These are phyloP conservation scores for Lacanobia oleracea DNA, from an alignment of 2,888 invertebrate species.

Conservation along the genomic window DNA sequence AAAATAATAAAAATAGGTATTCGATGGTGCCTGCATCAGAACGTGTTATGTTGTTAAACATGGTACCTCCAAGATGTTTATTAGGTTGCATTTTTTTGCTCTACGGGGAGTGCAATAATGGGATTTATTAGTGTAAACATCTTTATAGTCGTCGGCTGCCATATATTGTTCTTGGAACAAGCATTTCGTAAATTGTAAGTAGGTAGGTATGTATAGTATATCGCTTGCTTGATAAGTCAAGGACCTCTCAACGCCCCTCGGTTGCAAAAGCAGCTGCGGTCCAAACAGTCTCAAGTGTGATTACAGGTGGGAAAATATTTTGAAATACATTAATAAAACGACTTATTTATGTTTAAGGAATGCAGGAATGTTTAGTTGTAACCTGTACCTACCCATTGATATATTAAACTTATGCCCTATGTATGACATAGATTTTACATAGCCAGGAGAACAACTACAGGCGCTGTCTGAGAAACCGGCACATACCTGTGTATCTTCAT, in stretches of 20 bases:
- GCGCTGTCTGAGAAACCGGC: background rate
- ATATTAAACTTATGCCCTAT: too few species aligned
- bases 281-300: constrained; percentile 2
- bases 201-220: background rate
- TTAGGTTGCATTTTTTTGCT: constrained; percentile 52
- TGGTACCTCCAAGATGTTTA: constrained; percentile 34
- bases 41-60: constrained; percentile 36
- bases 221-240: constrained; percentile 11
- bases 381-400: too few species aligned
- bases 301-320: constrained; percentile 12
- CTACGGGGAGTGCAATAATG: constrained; percentile 56
- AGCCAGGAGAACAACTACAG: background rate
- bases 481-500: too few species aligned
- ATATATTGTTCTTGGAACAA: constrained; percentile 42
- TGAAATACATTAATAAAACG: background rate
- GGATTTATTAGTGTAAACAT: constrained; percentile 56
- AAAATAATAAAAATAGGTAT: constrained; percentile 2
- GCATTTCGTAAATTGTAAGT: constrained; percentile 1
- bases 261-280: constrained; percentile 26
- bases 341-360: too few species aligned
- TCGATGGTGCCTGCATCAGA: constrained; percentile 22
- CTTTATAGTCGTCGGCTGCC: constrained; percentile 30
- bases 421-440: background rate
- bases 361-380: too few species aligned
- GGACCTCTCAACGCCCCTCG: constrained; percentile 17